Base-by-base conservation (phyloP, 2,797 vertebrate species). In the Cottoperca gobio region DNA sequence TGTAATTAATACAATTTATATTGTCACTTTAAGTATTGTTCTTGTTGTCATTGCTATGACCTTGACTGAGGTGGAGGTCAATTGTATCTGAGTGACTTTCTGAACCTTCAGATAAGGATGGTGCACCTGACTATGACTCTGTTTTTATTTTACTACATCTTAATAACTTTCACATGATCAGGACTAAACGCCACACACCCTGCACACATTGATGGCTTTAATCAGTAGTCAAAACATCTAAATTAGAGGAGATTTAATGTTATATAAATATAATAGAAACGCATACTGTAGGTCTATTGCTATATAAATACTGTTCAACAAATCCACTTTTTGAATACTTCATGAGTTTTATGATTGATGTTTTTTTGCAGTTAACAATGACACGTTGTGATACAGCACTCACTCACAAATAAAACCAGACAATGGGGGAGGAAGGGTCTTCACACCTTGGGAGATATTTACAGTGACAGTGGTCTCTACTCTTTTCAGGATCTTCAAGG, bases 161-260 rank as follows among this genome's bases (percentile, higher is more conserved):
- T 35, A 60, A 46, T 64, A n/a, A 31, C 46, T 46, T 60, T 45
- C 39, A 67, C 54, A 61, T 68, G 73, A 76, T 54, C 57, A 8
- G 28, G 4, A 23, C 16, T 24, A 37, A 53, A 7, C 14, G 28
- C 4, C 60, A 48, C 42, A 49, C 19, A 42, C 35, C 31, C 16
- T 54, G 6, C 16, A 8, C 8, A 60, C 4, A 35, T 14, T 57
- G 12, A 21, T 37, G 11, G 28, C 55, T 48, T 14, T 17, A 39
- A 39, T 17, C 23, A 39, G 42, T 8, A 9, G 10, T 2, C 5
- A 16, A 10, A 67, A 39, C 14, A 26, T 54, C 49, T 21, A 23
- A 16, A 19, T 39, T 19, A 17, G 33, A 64, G 0, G n/a, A 35
- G 5, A 23, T 37, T 17, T 49, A 16, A 5, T 17, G 35, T 43